Evolutionary conservation across 2,113 vertebrate species (phyloP), one percentile per base, ranked within the genome.

Genomic region (Bubo blakistoni): DNA sequence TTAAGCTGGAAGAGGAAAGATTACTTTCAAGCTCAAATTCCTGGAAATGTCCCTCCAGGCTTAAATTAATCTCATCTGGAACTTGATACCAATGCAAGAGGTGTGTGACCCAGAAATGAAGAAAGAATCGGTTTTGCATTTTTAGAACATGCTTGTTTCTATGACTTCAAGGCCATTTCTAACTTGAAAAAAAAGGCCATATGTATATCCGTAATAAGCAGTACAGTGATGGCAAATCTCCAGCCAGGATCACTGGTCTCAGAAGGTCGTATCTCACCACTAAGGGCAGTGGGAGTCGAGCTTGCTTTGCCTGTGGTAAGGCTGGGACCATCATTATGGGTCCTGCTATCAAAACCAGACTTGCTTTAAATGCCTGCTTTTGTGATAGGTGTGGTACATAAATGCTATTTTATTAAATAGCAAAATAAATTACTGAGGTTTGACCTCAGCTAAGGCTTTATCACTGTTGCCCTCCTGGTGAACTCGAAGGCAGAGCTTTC

Each of bases 381-480:
- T 81, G 70, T 73, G 94, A 52, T 88, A 91, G 87, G 92, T 83
- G 91, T 90, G 88, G 69, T 90, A 34, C 91, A 94, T 84, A 95
- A 95, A 97, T 55, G 77, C 96, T 96, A 36, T 87, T 97, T 96
- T 97, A 97, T 97, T 97, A 94, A 98, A 95, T 65, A 96, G 94
- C 89, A 95, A 97, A 97, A 95, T 85, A 91, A 96, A 97, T 95
- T 88, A 46, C 91, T 92, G 92, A 87, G 96, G 94, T 97, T 97
- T 97, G 97, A 97, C 96, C 96, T 97, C 96, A 81, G 94, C 81
- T 70, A 55, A 90, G 95, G 92, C 97, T 98, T 98, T 97, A 98
- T 98, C 98, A 93, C 92, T 94, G 86, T 62, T 98, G 98, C 96
- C 97, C 98, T 79, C 93, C 97, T 92, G 86, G 95, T 98, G 98